A percentile compares a stretch with the other conserved stretches of the same genome.
Conservation (phyloP, 2,797 vertebrate genomes). For the Bovichtus variegatus region DNA sequence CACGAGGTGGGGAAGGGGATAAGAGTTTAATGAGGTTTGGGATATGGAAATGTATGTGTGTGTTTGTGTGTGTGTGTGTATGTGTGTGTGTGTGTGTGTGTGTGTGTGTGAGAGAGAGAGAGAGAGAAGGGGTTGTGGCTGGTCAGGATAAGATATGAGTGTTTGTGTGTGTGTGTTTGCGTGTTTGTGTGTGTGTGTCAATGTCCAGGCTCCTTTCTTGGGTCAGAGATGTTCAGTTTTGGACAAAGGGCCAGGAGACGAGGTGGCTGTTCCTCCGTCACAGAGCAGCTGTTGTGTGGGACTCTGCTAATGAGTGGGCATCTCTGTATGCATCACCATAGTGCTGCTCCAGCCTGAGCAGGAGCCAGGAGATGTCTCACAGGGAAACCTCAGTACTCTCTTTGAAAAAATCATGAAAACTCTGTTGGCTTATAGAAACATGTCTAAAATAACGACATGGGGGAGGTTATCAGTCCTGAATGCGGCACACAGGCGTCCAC, state of each 20-base stretch:
- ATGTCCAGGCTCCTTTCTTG: conserved; percentile 59
- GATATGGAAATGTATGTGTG: conserved; percentile 69
- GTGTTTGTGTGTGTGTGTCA: conserved; percentile 39
- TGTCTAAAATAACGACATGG: not conserved
- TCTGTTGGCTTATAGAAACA: conserved; percentile 7
- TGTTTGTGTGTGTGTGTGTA: conserved; percentile 17
- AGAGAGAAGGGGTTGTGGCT: conserved; percentile 10
- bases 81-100: conserved; percentile 56
- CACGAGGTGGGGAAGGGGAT: conserved; percentile 66
- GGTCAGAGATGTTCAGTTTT: conserved; percentile 68
- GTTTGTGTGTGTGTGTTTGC: conserved; percentile 30
- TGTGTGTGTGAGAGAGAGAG: conserved; percentile 1
- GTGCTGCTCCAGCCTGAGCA: conserved; percentile 66
- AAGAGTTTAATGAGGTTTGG: conserved; percentile 76
- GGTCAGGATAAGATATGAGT: conserved; percentile 15
- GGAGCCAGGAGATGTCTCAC: conserved; percentile 63
- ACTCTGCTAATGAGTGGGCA: conserved; percentile 83
- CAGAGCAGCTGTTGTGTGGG: conserved; percentile 84
- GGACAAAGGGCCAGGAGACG: conserved; percentile 75
- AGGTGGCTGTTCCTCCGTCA: conserved; percentile 76
- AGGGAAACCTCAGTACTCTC: conserved; percentile 43
- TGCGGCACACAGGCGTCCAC: not conserved
- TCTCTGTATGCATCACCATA: conserved; percentile 74
- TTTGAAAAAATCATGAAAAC: conserved; percentile 10
- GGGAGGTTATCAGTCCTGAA: not conserved